phyloP scores from a whole-genome alignment of 2,797 vertebrate species.

The Eospalax fontanierii region DNA sequence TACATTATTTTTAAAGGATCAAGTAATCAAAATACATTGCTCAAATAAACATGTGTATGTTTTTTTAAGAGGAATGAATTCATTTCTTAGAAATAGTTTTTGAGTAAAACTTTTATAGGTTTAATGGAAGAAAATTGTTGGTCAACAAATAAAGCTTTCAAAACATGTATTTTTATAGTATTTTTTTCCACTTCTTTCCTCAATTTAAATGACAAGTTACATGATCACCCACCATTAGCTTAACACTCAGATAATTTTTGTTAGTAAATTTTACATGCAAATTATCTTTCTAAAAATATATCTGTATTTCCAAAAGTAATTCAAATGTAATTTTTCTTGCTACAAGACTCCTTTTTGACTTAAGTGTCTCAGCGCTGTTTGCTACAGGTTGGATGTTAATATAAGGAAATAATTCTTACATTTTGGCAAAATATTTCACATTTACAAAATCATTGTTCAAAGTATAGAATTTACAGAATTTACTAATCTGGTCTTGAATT shows the following conservation, averaged over 20 bases:
- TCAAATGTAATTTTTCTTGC: not conserved
- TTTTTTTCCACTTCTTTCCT: not conserved
- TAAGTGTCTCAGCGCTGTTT: constrained; percentile 3
- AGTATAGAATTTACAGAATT: not conserved
- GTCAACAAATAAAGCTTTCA: not conserved
- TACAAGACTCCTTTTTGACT: not conserved
- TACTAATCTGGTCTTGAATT: not conserved
- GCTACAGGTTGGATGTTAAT: not conserved
- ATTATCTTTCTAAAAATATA: not conserved
- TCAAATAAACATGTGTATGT: not conserved
- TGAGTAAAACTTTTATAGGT: not conserved
- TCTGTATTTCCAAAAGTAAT: constrained; percentile 5
- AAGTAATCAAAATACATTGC: not conserved
- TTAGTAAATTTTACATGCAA: constrained; percentile 1
- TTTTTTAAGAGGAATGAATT: constrained; percentile 37
- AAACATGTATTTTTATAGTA: not conserved
- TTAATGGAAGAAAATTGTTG: constrained; percentile 13
- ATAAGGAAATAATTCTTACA: not conserved
- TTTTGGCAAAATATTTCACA: constrained; percentile 22
- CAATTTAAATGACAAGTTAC: not conserved
- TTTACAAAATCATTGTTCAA: not conserved
- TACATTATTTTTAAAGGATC: not conserved
- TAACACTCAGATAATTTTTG: not conserved
- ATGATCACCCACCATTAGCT: not conserved
- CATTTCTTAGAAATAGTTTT: constrained; percentile 14